Evolutionary conservation across 2,113 vertebrate species (phyloP).

Genomic region (Scartelaos histophorus): DNA sequence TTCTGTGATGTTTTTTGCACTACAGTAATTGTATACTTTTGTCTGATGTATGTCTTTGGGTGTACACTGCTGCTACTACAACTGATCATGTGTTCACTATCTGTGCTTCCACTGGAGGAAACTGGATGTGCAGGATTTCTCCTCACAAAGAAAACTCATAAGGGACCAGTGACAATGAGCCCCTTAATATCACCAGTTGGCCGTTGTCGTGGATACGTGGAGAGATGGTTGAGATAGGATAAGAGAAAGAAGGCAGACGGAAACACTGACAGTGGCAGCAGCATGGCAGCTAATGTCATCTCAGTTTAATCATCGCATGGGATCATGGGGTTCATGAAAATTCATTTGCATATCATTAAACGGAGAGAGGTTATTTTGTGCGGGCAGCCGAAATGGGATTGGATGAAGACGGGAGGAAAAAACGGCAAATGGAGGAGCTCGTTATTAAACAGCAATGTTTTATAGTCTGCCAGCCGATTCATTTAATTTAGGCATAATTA

Average conservation of each 20-base stretch:
- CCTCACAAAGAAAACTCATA: slow-evolving; percentile 60
- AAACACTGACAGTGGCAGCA: slow-evolving; percentile 67
- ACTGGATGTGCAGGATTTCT: slow-evolving; percentile 53
- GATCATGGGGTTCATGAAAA: slow-evolving; percentile 79
- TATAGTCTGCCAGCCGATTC: slow-evolving; percentile 76
- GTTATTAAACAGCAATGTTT: slow-evolving; percentile 78
- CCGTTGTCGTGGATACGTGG: slow-evolving; percentile 62
- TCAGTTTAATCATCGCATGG: slow-evolving; percentile 77
- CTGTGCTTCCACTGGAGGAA: slow-evolving; percentile 37
- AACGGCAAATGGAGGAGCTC: slow-evolving; percentile 63
- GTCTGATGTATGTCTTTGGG: slow-evolving; percentile 23
- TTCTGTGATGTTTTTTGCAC: slow-evolving; percentile 25
- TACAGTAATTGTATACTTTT: slow-evolving; percentile 40
- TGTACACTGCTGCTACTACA: slow-evolving; percentile 19
- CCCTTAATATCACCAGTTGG: slow-evolving; percentile 68
- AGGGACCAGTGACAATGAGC: slow-evolving; percentile 59
- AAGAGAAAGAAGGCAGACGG: slow-evolving; percentile 60
- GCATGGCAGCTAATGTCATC: slow-evolving; percentile 76
- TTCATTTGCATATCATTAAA: slow-evolving; percentile 81
- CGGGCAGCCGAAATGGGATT: slow-evolving; percentile 71
- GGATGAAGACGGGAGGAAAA: slow-evolving; percentile 55
- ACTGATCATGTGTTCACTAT: slow-evolving; percentile 13
- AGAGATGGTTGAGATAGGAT: slow-evolving; percentile 58
- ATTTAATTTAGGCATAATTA: slow-evolving; percentile 78
- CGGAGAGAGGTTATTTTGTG: slow-evolving; percentile 75